Evolutionary conservation across 2,797 vertebrate genomes (phyloP).

Genomic region (Lemur catta): DNA sequence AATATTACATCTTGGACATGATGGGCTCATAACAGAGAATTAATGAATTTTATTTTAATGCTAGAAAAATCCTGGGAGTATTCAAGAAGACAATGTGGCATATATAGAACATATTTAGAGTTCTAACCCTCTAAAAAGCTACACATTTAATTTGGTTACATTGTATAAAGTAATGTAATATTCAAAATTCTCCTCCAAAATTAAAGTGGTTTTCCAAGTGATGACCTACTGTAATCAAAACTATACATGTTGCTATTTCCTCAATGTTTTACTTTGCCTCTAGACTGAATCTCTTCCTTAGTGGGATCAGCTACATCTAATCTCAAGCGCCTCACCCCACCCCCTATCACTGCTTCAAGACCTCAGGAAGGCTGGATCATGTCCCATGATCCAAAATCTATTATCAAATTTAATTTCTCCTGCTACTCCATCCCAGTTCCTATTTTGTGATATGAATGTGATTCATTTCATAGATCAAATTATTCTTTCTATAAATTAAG

Average conservation of each 20-base stretch:
- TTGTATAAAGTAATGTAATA: background rate
- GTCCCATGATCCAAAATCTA: background rate
- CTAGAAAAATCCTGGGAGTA: background rate
- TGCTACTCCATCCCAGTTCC: background rate
- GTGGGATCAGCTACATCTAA: background rate
- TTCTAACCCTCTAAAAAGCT: background rate
- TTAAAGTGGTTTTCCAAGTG: background rate
- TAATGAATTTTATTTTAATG: constrained; percentile 15
- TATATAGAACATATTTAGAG: background rate
- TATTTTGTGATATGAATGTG: background rate
- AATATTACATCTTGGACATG: background rate
- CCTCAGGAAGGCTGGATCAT: background rate
- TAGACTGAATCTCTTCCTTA: background rate
- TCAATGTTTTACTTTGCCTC: background rate
- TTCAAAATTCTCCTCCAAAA: background rate
- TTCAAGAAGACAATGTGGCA: background rate
- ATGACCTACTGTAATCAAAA: background rate
- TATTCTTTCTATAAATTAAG: background rate
- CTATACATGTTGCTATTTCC: background rate
- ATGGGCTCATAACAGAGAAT: background rate
- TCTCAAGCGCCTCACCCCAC: background rate
- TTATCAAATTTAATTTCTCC: background rate
- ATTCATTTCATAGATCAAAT: background rate
- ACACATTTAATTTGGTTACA: background rate
- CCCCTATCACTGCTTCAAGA: background rate